Evolutionary conservation across 2,113 vertebrate genomes (phyloP).

Genomic region (Salvelinus namaycush): DNA sequence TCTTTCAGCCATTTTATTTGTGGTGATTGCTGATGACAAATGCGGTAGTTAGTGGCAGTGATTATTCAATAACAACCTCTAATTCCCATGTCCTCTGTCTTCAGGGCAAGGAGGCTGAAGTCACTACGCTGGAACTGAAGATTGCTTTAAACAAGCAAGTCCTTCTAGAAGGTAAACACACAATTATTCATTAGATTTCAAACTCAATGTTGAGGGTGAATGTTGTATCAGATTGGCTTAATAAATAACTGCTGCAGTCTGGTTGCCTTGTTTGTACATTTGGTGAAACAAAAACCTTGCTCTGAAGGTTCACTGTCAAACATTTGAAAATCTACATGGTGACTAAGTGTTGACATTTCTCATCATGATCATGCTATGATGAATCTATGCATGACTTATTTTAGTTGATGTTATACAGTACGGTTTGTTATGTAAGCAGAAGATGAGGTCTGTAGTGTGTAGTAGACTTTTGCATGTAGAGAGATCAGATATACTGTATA

Average conservation of each 20-base stretch:
- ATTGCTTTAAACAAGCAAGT: conserved; percentile 87
- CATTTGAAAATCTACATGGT: background rate
- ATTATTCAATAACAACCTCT: conserved; percentile 71
- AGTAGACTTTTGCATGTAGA: background rate
- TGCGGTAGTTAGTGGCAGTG: conserved; percentile 27
- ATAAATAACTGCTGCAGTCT: conserved; percentile 59
- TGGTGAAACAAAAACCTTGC: background rate
- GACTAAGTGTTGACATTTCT: background rate
- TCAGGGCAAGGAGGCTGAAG: conserved; percentile 89
- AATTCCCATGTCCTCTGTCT: conserved; percentile 77
- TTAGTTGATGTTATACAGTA: background rate
- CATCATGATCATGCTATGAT: background rate
- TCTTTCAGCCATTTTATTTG: background rate
- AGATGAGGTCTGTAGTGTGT: background rate
- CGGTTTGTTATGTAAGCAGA: background rate
- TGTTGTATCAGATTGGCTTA: conserved; percentile 55
- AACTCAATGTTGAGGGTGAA: conserved; percentile 17
- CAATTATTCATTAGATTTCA: conserved; percentile 56
- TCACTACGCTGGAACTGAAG: conserved; percentile 84
- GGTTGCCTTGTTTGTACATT: conserved; percentile 58
- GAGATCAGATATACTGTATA: background rate
- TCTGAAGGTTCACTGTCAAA: background rate
- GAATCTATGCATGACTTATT: background rate
- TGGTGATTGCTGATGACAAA: conserved; percentile 41
- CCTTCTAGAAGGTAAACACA: conserved; percentile 86